These are phyloP conservation scores for Habropoda laboriosa DNA, from an alignment of 1,140 invertebrate genomes.

Conservation along the genomic window DNA sequence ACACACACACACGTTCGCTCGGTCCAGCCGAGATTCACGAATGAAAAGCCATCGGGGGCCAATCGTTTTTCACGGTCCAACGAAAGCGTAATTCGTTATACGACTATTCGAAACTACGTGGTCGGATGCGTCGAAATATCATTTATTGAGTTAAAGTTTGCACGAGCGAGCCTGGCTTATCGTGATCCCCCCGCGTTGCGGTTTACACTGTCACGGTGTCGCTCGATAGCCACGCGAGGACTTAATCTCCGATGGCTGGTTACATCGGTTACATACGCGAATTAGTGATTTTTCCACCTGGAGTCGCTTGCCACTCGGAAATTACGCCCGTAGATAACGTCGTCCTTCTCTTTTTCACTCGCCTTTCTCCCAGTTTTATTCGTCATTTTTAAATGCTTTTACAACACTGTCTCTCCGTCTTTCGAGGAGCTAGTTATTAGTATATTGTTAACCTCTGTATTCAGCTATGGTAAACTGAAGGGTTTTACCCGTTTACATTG, in stretches of 20 bases:
- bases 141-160: slow-evolving; percentile 34
- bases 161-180: slow-evolving; percentile 17
- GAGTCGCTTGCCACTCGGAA: neutral
- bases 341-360: too few relatives aligned
- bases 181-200: slow-evolving; percentile 21
- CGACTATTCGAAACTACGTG: neutral
- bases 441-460: too few relatives aligned
- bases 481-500: too few relatives aligned
- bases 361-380: too few relatives aligned
- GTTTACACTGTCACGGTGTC: neutral
- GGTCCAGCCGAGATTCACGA: neutral
- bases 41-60: neutral
- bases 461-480: too few relatives aligned
- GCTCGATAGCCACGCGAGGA: neutral
- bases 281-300: neutral
- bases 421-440: too few relatives aligned
- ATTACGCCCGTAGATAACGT: too few relatives aligned
- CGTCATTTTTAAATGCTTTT: too few relatives aligned
- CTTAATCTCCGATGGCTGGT: slow-evolving; percentile 3
- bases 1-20: too few relatives aligned
- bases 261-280: neutral
- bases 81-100: slow-evolving; percentile 9
- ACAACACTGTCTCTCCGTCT: too few relatives aligned
- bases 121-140: slow-evolving; percentile 24
- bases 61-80: slow-evolving; percentile 23